Base-by-base conservation (phyloP, 2,113 vertebrate genomes). In the Pachycephala philippinensis region DNA sequence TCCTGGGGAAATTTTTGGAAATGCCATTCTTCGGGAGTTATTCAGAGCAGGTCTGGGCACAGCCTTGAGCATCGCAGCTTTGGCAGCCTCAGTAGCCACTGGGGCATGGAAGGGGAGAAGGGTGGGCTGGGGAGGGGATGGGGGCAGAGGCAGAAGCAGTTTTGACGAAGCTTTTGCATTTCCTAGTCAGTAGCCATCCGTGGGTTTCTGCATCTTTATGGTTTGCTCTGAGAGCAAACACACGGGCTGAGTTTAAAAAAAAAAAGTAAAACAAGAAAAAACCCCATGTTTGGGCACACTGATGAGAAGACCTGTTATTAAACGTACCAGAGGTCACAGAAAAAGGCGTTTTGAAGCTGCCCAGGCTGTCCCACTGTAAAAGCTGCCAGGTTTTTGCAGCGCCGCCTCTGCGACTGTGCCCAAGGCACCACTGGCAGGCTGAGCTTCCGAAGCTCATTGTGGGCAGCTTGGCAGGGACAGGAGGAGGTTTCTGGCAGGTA, bases 131-230 rank as follows among this genome's bases (percentile, higher is more conserved):
- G n/a, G 27, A 80, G 21, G 9, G 35, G 15, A 26, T 8, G 8
- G 61, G 15, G 24, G 2, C 53, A 71, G 4, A 68, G 33, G 9
- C 15, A 52, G 77, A 59, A 89, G 49, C 44, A 72, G 40, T 28
- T 40, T 40, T 7, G n/a, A 13, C 15, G 9, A 75, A 70, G 16
- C 13, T 23, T 68, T 76, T 19, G 3, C 22, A 3, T 31, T 84
- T 69, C 33, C 42, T 49, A n/a, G 13, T 39, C 10, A 65, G 47
- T 52, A 47, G 45, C 26, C 0, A 1, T 10, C 33, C 0, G 0
- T 23, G 49, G 60, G 9, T 18, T 65, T n/a, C 61, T 82, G n/a
- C 30, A 15, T 24, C 24, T 47, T 76, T 14, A 4, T 14, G n/a
- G 22, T 72, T 84, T 76, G 9, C 56, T 52, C 52, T 21, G 35